phyloP scores from a whole-genome alignment of 2,888 invertebrate genomes.

The Halictus quadricinctus region DNA sequence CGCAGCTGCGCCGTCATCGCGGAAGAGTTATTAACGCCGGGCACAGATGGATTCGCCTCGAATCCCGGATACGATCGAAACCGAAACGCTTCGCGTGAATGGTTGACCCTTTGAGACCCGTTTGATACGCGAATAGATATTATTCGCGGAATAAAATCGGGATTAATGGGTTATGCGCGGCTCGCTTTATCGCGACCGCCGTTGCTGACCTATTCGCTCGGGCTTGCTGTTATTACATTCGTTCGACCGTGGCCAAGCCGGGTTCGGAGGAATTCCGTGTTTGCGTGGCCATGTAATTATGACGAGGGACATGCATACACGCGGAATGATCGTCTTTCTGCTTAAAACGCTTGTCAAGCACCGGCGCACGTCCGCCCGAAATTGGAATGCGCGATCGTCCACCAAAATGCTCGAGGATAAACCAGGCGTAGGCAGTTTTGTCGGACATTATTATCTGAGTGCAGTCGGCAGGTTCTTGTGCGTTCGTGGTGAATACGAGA shows the following conservation, averaged over 20 bases:
- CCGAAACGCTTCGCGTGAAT: background rate
- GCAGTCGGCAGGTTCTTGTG: background rate
- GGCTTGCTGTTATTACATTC: background rate
- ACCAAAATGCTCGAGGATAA: background rate
- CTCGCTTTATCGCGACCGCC: background rate
- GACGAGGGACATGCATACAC: background rate
- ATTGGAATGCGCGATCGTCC: background rate
- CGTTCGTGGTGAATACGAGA: no score
- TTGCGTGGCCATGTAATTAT: background rate
- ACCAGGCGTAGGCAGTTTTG: background rate
- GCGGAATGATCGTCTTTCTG: background rate
- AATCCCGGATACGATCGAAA: background rate
- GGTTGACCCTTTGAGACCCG: background rate
- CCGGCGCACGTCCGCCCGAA: background rate
- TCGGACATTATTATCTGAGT: background rate
- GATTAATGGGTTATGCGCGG: background rate
- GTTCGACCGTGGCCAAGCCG: background rate
- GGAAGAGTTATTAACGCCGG: conserved; percentile 42
- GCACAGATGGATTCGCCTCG: background rate
- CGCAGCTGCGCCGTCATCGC: conserved; percentile 8
- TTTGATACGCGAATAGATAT: background rate
- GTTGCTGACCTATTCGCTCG: background rate
- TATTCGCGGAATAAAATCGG: background rate
- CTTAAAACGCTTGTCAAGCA: background rate
- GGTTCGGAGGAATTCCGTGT: background rate